Evolutionary conservation across 2,888 invertebrate species (phyloP).

Genomic region (Mechanitis messenoides): DNA sequence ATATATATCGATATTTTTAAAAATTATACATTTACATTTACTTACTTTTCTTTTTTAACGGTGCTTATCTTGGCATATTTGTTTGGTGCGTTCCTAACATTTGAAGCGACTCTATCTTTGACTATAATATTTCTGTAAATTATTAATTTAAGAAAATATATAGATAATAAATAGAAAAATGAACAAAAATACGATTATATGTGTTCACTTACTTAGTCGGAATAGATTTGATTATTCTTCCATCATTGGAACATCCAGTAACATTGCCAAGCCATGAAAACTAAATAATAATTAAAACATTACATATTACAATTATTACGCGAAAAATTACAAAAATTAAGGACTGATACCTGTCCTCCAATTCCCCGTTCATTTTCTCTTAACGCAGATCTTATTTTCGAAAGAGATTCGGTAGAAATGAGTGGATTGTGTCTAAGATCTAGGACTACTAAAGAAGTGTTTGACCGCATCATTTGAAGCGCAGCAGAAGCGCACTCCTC

Average conservation of each 20-base stretch:
- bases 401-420: constrained; percentile 64
- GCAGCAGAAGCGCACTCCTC: constrained; percentile 76
- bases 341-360: constrained; percentile 59
- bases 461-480: constrained; percentile 78
- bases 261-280: constrained; percentile 57
- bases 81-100: constrained; percentile 41
- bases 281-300: constrained; percentile 39
- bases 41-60: constrained; percentile 63
- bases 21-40: constrained; percentile 5
- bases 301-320: not conserved
- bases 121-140: constrained; percentile 47
- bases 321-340: not conserved
- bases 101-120: constrained; percentile 50
- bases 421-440: constrained; percentile 80
- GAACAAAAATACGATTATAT: not conserved
- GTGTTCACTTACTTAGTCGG: constrained; percentile 47
- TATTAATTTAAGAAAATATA: not conserved
- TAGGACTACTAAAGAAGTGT: constrained; percentile 80
- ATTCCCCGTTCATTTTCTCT: constrained; percentile 57
- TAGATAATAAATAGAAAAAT: not conserved
- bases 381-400: constrained; percentile 66
- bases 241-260: constrained; percentile 52
- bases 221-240: constrained; percentile 46
- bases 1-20: not conserved
- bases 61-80: constrained; percentile 49